phyloP scores from a whole-genome alignment of 2,888 invertebrate genomes.

The Cybosia mesomella region DNA sequence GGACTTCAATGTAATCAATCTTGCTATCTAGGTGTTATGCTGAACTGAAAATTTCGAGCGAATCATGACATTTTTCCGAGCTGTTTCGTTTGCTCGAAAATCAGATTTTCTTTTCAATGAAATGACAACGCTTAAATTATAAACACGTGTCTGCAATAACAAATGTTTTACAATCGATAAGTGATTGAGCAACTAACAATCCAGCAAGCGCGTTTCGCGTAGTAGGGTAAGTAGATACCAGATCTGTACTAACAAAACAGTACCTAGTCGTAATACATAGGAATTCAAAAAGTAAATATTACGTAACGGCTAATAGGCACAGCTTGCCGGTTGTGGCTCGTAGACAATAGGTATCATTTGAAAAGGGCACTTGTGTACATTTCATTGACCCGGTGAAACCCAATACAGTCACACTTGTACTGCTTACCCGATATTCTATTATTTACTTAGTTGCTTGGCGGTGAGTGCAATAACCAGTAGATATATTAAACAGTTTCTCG shows the following conservation, averaged over 20 bases:
- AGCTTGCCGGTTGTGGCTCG: conserved; percentile 23
- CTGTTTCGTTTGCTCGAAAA: neutral
- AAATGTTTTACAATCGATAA: neutral
- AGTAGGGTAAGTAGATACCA: neutral
- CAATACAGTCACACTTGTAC: conserved; percentile 16
- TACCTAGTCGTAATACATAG: conserved; percentile 31
- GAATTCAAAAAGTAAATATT: conserved; percentile 51
- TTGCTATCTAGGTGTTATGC: neutral
- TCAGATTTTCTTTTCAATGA: neutral
- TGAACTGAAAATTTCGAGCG: neutral
- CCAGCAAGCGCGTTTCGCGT: neutral
- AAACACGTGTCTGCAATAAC: neutral
- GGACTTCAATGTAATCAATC: conserved; percentile 7
- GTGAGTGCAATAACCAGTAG: neutral
- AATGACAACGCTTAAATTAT: neutral
- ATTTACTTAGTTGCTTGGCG: neutral
- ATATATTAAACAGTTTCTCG: neutral
- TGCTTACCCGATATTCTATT: conserved; percentile 6
- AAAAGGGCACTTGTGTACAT: conserved; percentile 72
- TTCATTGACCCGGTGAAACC: conserved; percentile 60
- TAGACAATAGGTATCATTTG: conserved; percentile 55
- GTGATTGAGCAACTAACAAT: neutral
- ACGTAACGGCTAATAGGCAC: conserved; percentile 32
- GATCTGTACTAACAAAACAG: conserved; percentile 11
- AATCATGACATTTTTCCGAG: neutral